phyloP scores from a whole-genome alignment of 1,140 invertebrate species.

The Rhopalosiphum maidis region DNA sequence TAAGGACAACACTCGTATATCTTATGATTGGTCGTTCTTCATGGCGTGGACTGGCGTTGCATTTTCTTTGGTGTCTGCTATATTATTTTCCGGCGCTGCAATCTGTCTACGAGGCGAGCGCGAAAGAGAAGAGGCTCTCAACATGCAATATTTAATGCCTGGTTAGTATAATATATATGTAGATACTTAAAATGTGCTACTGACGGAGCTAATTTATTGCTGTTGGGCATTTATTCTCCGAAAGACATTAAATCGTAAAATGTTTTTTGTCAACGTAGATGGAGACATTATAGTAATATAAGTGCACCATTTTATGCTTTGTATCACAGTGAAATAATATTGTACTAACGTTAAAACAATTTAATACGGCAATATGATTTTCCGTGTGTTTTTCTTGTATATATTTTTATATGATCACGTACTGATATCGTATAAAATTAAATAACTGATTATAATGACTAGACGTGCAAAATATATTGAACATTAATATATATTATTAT shows the following conservation, averaged over 20 bases:
- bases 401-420: neutral
- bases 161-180: constrained; percentile 70
- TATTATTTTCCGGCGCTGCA: constrained; percentile 89
- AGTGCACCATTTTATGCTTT: neutral
- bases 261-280: neutral
- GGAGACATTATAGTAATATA: neutral
- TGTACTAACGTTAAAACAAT: neutral
- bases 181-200: neutral
- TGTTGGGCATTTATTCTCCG: neutral
- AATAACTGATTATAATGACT: neutral
- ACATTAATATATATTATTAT: neutral
- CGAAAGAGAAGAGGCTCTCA: constrained; percentile 91
- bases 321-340: neutral
- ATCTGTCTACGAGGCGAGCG: constrained; percentile 90
- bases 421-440: neutral
- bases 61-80: constrained; percentile 84
- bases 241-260: neutral
- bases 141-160: constrained; percentile 97
- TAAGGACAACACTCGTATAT: constrained; percentile 82
- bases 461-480: neutral
- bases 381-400: neutral
- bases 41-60: constrained; percentile 93
- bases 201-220: neutral
- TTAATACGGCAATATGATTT: neutral
- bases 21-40: constrained; percentile 95